Evolutionary conservation across 2,888 invertebrate species (phyloP), one percentile per base, ranked within the genome.

Genomic region (Miltochrista miniata): DNA sequence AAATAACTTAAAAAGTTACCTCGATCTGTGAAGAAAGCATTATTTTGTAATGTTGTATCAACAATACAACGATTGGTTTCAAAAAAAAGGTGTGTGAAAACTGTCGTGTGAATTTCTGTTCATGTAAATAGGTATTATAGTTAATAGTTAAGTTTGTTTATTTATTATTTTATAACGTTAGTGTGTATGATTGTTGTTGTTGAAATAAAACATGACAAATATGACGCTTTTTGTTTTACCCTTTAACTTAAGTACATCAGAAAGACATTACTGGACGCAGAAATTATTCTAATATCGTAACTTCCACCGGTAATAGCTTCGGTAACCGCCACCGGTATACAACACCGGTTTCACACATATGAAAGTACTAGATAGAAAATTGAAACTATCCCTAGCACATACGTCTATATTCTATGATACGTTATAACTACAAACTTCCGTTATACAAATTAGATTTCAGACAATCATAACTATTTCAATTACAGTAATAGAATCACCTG

Each of bases 101-200:
- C 47, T 45, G 54, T 71, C 70, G 74, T 76, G 83, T 87, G 87
- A 85, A 81, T 87, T 83, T 85, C 77, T 90, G 88, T 90, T 88
- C 81, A 90, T 91, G 90, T 90, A 90, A 83, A 90, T 90, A 24
- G 18, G 18, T 24, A 87, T 45, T 45, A 45, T 64, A 70, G 61
- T 58, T 61, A 64, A 64, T 69, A 74, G 73, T 72, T 82, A 77
- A 78, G 79, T 54, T 72, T 79, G 81, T 75, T 79, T 86, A 88
- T 89, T 88, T 88, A 88, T 89, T 87, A 82, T 75, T 75, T 67
- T 68, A 69, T 80, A 79, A 76, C 57, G 62, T 42, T 76, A 82
- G 75, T 74, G 68, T 70, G 79, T 72, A 15, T 69, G 72, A 72
- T 77, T 80, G 76, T 81, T 85, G 69, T 79, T 85, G 71, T 80